These are phyloP conservation scores for Cyclophora albipunctata DNA, from an alignment of 2,888 invertebrate genomes.

Conservation along the genomic window DNA sequence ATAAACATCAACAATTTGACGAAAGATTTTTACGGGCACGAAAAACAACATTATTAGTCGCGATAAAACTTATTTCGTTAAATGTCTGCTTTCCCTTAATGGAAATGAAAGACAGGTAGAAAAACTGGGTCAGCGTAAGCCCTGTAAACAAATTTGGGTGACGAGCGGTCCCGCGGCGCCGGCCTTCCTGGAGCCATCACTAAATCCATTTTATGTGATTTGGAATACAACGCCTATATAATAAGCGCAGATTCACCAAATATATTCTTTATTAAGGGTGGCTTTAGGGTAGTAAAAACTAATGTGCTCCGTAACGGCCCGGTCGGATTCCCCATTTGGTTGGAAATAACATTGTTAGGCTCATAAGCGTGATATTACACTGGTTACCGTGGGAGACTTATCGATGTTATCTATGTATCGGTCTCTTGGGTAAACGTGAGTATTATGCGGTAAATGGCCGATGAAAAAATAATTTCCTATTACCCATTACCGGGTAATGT, in stretches of 20 bases:
- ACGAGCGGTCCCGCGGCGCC: conserved; percentile 36
- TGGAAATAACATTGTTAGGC: conserved; percentile 19
- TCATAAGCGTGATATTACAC: conserved; percentile 13
- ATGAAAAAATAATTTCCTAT: not conserved
- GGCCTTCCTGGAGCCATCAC: conserved; percentile 34
- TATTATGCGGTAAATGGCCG: not conserved
- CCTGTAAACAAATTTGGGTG: conserved; percentile 42
- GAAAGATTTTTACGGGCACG: not conserved
- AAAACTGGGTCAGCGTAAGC: conserved; percentile 32
- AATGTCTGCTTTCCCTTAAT: conserved; percentile 12
- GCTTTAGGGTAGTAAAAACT: conserved; percentile 26
- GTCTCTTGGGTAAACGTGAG: not conserved
- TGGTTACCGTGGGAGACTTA: conserved; percentile 8
- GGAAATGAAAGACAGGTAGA: conserved; percentile 25
- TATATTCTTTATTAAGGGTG: conserved; percentile 17
- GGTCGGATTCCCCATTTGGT: conserved; percentile 27
- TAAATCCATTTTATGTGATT: conserved; percentile 19
- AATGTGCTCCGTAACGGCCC: conserved; percentile 20
- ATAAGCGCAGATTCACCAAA: not conserved
- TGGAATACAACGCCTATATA: not conserved
- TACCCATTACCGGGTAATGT: not conserved
- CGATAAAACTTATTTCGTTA: conserved; percentile 11
- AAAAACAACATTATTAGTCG: not conserved
- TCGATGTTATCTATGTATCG: not conserved
- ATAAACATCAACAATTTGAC: not conserved